Percentiles rank a stretch among this genome's conserved stretches.
phyloP scores from a whole-genome alignment of 2,888 invertebrate genomes.

The Cremastobaeus sp. region DNA sequence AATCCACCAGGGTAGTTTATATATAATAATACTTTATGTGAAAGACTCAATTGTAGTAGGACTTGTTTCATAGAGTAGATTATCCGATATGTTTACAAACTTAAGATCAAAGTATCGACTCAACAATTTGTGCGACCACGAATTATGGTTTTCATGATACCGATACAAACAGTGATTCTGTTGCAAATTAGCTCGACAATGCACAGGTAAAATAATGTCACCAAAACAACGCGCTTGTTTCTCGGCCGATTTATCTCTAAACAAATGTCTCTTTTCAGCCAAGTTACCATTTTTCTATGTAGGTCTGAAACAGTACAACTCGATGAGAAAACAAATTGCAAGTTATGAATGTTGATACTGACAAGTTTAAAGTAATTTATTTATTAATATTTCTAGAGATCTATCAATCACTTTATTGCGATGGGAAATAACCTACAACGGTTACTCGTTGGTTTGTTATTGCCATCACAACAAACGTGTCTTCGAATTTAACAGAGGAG shows the following conservation, averaged over 20 bases:
- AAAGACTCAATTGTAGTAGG: conserved; percentile 47
- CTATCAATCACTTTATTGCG: conserved; percentile 15
- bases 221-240: background rate
- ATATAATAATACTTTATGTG: conserved; percentile 60
- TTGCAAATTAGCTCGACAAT: background rate
- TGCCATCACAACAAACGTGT: background rate
- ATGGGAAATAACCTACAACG: background rate
- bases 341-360: conserved; percentile 46
- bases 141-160: background rate
- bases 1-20: conserved; percentile 62
- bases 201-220: conserved; percentile 3
- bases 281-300: conserved; percentile 20
- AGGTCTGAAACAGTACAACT: conserved; percentile 41
- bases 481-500: conserved; percentile 25
- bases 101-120: conserved; percentile 4
- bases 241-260: background rate
- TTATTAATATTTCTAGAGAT: conserved; percentile 37
- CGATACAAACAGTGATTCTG: background rate
- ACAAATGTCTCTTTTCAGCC: background rate
- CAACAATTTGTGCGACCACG: background rate
- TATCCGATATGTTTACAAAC: conserved; percentile 22
- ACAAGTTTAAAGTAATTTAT: conserved; percentile 40
- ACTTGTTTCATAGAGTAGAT: conserved; percentile 23
- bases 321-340: conserved; percentile 26
- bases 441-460: background rate